Conservation (phyloP, 2,797 vertebrate genomes). For the Chlorospingus flavigularis region DNA sequence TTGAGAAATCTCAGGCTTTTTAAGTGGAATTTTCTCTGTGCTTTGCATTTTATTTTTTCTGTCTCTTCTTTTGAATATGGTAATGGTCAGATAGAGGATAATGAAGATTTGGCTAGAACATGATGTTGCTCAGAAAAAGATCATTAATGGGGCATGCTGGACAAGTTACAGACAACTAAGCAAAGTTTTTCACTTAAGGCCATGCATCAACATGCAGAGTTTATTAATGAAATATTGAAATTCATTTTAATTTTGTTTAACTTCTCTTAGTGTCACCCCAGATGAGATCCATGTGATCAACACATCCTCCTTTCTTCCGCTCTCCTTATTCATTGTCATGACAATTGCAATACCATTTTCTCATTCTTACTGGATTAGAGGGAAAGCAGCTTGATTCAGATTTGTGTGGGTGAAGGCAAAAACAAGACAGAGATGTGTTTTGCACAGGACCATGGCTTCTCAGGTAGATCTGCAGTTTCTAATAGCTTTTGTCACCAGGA, state of each 20-base stretch:
- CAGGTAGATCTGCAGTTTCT: neutral
- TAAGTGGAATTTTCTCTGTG: neutral
- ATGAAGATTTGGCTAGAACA: conserved; percentile 18
- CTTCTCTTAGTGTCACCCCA: neutral
- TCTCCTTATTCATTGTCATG: conserved; percentile 8
- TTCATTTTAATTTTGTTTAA: neutral
- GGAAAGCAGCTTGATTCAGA: conserved; percentile 14
- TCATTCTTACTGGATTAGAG: neutral
- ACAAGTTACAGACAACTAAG: neutral
- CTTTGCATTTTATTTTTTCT: conserved; percentile 8
- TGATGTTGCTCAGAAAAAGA: neutral
- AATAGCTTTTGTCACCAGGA: neutral
- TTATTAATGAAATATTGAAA: neutral
- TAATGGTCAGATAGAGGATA: neutral
- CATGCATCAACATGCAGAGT: neutral
- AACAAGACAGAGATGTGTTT: neutral
- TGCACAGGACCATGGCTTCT: neutral
- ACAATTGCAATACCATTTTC: conserved; percentile 30
- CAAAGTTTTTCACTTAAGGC: neutral
- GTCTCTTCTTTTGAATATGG: neutral
- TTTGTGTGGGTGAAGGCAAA: neutral
- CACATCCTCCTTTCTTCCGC: neutral
- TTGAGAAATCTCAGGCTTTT: neutral
- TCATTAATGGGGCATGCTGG: neutral
- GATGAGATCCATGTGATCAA: neutral